Percentiles rank a stretch among this genome's conserved stretches.
Conservation (phyloP, 2,888 invertebrate species). For the Eupeodes luniger region DNA sequence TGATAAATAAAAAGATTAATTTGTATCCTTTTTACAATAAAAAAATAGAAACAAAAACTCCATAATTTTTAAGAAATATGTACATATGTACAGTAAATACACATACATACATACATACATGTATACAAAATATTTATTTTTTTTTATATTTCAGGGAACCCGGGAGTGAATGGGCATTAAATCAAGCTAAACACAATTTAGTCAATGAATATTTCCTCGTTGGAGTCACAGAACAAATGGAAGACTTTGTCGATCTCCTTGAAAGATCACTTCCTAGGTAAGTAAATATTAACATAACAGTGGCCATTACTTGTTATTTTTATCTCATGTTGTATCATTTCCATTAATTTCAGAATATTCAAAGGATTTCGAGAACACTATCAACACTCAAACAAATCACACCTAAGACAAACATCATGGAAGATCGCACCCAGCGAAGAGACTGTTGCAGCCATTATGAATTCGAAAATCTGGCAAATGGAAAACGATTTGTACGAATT, state of each 20-base stretch:
- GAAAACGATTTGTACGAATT: conserved; percentile 98
- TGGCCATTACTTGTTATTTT: too few relatives aligned
- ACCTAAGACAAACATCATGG: conserved; percentile 95
- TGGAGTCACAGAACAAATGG: conserved; percentile 97
- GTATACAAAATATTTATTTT: background rate
- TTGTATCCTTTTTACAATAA: too few relatives aligned
- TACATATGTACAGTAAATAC: too few relatives aligned
- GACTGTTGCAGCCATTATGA: conserved; percentile 92
- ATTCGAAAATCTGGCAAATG: conserved; percentile 96
- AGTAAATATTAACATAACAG: background rate
- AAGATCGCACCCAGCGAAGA: conserved; percentile 92
- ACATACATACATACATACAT: too few relatives aligned
- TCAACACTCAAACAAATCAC: conserved; percentile 95
- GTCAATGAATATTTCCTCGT: conserved; percentile 96
- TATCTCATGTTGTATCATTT: background rate
- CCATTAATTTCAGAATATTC: conserved; percentile 80
- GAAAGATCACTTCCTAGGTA: conserved; percentile 92
- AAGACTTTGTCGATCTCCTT: conserved; percentile 95
- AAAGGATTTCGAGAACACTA: conserved; percentile 91
- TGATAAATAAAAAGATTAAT: too few relatives aligned
- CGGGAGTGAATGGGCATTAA: conserved; percentile 97
- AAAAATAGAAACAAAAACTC: too few relatives aligned
- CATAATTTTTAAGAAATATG: too few relatives aligned
- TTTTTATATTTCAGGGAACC: conserved; percentile 89
- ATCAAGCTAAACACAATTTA: conserved; percentile 97